Evolutionary conservation across 2,888 invertebrate species (phyloP).

Genomic region (Danaus chrysippus): DNA sequence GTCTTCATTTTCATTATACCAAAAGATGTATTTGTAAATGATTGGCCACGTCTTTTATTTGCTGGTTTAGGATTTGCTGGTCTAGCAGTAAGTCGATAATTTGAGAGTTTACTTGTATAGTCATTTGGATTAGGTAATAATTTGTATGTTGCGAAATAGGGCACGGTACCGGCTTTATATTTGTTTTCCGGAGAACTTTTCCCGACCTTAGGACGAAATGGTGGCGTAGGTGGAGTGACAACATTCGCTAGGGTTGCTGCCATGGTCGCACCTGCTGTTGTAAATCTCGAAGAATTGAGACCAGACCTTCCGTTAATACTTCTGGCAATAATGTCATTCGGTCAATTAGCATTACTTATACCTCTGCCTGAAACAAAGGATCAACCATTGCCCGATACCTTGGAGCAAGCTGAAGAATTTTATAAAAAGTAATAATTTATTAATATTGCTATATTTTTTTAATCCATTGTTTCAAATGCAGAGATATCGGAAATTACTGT

Average conservation of each 20-base stretch:
- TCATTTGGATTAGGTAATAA: not conserved
- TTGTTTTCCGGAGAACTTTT: constrained; percentile 88
- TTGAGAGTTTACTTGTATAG: not conserved
- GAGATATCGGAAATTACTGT: not conserved
- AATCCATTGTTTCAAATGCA: too few species aligned
- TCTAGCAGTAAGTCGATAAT: constrained; percentile 75
- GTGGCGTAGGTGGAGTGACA: constrained; percentile 85
- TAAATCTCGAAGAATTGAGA: constrained; percentile 48
- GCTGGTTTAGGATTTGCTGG: constrained; percentile 83
- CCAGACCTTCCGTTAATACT: constrained; percentile 54
- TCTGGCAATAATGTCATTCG: constrained; percentile 49
- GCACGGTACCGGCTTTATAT: constrained; percentile 80
- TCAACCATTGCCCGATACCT: constrained; percentile 69
- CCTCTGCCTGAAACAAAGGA: constrained; percentile 72
- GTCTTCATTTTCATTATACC: constrained; percentile 71
- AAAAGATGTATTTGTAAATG: constrained; percentile 56
- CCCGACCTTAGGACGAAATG: constrained; percentile 87
- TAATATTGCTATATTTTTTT: not conserved
- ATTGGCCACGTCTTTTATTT: constrained; percentile 78
- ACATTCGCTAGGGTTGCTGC: constrained; percentile 89
- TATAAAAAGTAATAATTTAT: not conserved
- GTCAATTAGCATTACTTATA: constrained; percentile 53
- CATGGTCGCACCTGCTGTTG: constrained; percentile 76
- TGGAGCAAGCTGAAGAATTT: constrained; percentile 47
- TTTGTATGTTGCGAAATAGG: constrained; percentile 49